Evolutionary conservation across 2,113 vertebrate genomes (phyloP).

Genomic region (Xenopus laevis): DNA sequence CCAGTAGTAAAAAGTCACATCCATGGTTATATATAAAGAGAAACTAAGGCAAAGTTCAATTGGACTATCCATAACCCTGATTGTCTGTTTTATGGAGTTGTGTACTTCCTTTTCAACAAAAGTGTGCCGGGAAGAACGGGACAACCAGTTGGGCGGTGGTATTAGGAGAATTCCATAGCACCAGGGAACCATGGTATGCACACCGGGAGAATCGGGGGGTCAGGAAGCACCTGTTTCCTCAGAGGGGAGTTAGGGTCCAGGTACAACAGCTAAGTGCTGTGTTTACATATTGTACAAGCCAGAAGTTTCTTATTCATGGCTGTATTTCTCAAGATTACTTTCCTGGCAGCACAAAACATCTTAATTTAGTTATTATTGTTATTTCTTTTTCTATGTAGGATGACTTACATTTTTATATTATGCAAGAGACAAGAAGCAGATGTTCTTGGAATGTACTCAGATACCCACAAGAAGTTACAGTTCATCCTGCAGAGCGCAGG

Average conservation of each 20-base stretch:
- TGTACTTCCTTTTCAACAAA: background rate
- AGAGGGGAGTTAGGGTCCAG: background rate
- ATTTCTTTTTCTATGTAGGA: conserved; percentile 9
- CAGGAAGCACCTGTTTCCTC: conserved; percentile 38
- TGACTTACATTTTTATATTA: conserved; percentile 23
- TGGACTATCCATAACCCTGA: too few relatives aligned
- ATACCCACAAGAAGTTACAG: background rate
- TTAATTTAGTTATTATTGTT: conserved; percentile 4
- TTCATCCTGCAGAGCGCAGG: background rate
- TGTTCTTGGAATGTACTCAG: conserved; percentile 7
- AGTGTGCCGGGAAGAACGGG: background rate
- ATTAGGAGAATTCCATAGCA: background rate
- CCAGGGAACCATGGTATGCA: background rate
- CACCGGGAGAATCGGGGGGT: background rate
- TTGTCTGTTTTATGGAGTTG: too few relatives aligned
- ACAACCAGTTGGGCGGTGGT: conserved; percentile 1
- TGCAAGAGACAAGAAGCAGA: conserved; percentile 25
- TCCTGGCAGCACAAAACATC: background rate
- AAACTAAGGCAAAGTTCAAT: too few relatives aligned
- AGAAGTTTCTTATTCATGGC: conserved; percentile 8
- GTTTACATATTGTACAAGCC: conserved; percentile 19
- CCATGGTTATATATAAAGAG: too few relatives aligned
- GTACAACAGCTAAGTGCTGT: background rate
- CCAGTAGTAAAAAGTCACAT: too few relatives aligned
- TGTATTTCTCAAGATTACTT: conserved; percentile 7